Evolutionary conservation across 2,113 vertebrate genomes (phyloP).

Genomic region (Corythaeola cristata): DNA sequence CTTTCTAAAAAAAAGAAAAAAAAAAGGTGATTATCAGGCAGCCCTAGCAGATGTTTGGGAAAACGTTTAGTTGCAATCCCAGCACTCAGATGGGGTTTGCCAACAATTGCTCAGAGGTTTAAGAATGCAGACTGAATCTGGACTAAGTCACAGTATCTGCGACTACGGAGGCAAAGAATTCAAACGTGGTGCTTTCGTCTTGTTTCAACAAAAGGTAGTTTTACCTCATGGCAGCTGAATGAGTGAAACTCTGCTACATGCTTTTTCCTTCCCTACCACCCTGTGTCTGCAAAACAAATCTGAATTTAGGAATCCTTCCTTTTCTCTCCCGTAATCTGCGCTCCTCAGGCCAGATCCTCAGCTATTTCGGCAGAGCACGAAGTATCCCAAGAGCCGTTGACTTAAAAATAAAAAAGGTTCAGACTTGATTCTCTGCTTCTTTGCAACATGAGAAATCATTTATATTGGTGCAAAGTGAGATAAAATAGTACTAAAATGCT

Average conservation of each 20-base stretch:
- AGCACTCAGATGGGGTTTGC: neutral
- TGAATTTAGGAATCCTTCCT: neutral
- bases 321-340: neutral
- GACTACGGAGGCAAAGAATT: slow-evolving; percentile 25
- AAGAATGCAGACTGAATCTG: slow-evolving; percentile 67
- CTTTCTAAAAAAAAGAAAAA: neutral
- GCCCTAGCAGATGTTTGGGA: slow-evolving; percentile 6
- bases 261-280: neutral
- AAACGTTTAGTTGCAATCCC: neutral
- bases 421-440: neutral
- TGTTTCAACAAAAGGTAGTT: slow-evolving; percentile 20
- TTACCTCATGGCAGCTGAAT: neutral
- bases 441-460: neutral
- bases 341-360: neutral
- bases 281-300: neutral
- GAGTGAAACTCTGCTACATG: neutral
- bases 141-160: slow-evolving; percentile 38
- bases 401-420: neutral
- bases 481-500: neutral
- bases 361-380: neutral
- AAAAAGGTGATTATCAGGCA: neutral
- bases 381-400: neutral
- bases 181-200: neutral
- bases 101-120: slow-evolving; percentile 38
- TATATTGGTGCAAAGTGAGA: neutral